Conservation (phyloP, 2,113 vertebrate genomes). For the Mobula birostris region DNA sequence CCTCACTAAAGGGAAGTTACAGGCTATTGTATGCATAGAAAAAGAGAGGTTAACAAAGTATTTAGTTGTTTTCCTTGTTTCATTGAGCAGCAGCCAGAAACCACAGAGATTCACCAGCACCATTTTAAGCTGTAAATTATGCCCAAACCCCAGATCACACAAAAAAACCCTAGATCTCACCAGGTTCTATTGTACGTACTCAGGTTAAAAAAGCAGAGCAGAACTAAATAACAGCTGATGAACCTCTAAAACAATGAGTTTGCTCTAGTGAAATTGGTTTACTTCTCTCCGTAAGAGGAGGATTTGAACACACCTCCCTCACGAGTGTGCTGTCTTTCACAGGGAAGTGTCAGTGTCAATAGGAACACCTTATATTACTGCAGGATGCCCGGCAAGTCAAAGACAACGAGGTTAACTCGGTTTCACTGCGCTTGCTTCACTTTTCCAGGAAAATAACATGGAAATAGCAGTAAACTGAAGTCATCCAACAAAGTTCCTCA, state of each 20-base stretch:
- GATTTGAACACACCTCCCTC: background rate
- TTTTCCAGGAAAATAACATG: background rate
- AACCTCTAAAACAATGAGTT: background rate
- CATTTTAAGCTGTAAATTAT: background rate
- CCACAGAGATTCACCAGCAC: too few relatives aligned
- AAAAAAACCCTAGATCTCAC: background rate
- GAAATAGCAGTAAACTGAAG: conserved; percentile 14
- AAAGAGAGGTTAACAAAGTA: too few relatives aligned
- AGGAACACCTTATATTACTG: background rate
- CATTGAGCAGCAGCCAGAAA: too few relatives aligned
- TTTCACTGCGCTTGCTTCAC: background rate
- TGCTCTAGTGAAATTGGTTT: background rate
- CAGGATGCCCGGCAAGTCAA: background rate
- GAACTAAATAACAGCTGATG: background rate
- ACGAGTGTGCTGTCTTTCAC: background rate
- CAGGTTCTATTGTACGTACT: background rate
- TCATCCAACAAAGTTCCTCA: background rate
- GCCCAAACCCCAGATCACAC: background rate
- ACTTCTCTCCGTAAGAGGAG: background rate
- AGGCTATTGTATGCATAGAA: too few relatives aligned
- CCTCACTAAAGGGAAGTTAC: too few relatives aligned
- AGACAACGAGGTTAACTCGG: background rate
- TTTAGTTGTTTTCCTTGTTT: too few relatives aligned
- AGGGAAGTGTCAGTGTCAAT: background rate
- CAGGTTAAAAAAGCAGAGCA: background rate